These are phyloP conservation scores for Drosophila bifasciata DNA, from an alignment of 1,140 invertebrate species.

Conservation along the genomic window DNA sequence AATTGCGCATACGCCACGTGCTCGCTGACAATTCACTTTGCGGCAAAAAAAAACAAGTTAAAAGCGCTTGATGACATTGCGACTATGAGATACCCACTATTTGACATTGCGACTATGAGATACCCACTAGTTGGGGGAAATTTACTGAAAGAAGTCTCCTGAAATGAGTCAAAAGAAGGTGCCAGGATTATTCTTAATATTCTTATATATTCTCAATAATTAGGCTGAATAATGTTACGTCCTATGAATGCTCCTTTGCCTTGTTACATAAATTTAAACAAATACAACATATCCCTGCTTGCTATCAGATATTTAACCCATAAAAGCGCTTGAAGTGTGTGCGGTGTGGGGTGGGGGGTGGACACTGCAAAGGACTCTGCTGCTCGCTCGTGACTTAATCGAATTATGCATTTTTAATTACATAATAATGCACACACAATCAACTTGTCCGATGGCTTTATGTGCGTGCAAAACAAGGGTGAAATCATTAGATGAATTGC, in stretches of 20 bases:
- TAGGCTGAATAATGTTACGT: too few relatives aligned
- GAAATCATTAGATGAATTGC: slow-evolving; percentile 2
- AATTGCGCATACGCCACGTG: slow-evolving; percentile 45
- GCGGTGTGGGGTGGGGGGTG: too few relatives aligned
- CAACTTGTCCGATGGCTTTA: slow-evolving; percentile 14
- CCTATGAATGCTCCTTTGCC: too few relatives aligned
- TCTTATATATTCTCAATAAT: too few relatives aligned
- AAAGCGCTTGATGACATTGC: background rate
- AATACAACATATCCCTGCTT: too few relatives aligned
- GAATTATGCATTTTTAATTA: slow-evolving; percentile 71
- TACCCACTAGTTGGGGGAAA: background rate
- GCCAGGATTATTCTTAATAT: too few relatives aligned
- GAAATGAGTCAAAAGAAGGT: too few relatives aligned
- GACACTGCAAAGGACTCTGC: background rate
- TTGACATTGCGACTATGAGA: background rate
- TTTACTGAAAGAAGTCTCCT: too few relatives aligned
- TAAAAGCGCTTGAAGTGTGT: too few relatives aligned
- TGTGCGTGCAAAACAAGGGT: background rate
- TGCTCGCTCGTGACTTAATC: slow-evolving; percentile 45
- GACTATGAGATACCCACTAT: background rate
- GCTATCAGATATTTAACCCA: too few relatives aligned
- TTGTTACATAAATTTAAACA: too few relatives aligned
- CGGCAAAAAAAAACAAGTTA: background rate
- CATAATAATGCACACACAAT: slow-evolving; percentile 52
- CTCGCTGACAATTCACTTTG: slow-evolving; percentile 8